Base-by-base conservation (phyloP, 2,888 invertebrate genomes). In the Rhabditoides inermis region DNA sequence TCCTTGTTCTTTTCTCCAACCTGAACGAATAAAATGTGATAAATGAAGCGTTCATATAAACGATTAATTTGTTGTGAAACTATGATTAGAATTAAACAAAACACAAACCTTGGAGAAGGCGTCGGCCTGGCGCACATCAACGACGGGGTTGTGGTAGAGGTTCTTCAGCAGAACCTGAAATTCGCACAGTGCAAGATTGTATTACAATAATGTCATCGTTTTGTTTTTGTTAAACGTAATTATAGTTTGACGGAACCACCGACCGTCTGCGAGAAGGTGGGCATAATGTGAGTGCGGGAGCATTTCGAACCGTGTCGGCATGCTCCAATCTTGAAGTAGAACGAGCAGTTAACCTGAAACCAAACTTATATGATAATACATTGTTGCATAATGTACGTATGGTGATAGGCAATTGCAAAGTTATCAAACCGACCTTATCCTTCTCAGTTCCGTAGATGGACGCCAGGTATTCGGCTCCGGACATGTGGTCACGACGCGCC, bases 321-420 rank as follows among this genome's bases (percentile, higher is more conserved):
- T 39, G 95, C 95, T 77, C 98, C 98, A 69, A 98, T 98, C 36
- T 98, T 98, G 79, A 95, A 98, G 81, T 95, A 98, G 81, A 98
- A 98, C n/a, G 95, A 95, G 79, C 95, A 98, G 79, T 98, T 98
- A 68, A 68, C 90, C 44, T 50, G 10, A 22, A 15, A 51, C 37
- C 3, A 36, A 2, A 23, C 2, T 20, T 4, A 12, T 18, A 6
- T 12, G 35, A 41, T 20, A 40, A 10, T 20, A 20, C 7, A 6
- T 50, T 50, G 42, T 25, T 45, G 25, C 45, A 44, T 15, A 50
- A 50, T 28, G 41, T 27, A 15, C 44, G 30, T 20, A 32, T 32
- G 32, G 15, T 7, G 32, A 32, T 7, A 32, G n/a, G n/a, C n/a
- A n/a, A n/a, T n/a, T n/a, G n/a, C n/a, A n/a, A n/a, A n/a, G n/a